Conservation (phyloP, 2,888 invertebrate species). For the Pandemis heparana region DNA sequence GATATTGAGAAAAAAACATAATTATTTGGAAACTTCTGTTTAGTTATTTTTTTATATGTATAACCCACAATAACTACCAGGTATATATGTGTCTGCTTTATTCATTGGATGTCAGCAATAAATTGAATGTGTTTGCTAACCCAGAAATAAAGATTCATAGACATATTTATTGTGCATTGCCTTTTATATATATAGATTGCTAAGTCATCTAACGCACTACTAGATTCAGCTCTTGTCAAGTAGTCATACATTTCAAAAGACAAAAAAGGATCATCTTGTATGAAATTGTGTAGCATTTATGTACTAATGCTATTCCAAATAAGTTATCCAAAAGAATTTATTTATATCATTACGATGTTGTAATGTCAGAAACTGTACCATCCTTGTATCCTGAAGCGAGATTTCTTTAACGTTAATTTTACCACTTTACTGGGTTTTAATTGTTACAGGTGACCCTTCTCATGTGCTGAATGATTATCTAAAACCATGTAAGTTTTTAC, state of each 20-base stretch:
- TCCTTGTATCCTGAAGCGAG: no score
- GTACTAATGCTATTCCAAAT: background rate
- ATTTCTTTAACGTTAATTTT: background rate
- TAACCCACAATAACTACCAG: no score
- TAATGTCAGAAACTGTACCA: no score
- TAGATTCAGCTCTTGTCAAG: background rate
- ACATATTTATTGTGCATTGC: conserved; percentile 3
- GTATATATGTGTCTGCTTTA: background rate
- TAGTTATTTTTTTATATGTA: no score
- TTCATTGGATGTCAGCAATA: background rate
- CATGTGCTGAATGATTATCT: conserved; percentile 32
- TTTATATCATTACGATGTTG: no score
- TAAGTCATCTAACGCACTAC: background rate
- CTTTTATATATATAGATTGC: no score
- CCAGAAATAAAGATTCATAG: conserved; percentile 8
- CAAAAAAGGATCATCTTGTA: background rate
- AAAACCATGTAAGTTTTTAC: conserved; percentile 27
- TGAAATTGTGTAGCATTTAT: background rate
- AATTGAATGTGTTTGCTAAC: conserved; percentile 4
- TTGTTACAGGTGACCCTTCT: conserved; percentile 49
- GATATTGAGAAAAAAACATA: no score
- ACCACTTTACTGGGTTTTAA: background rate
- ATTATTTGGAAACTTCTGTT: no score
- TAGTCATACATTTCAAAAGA: background rate
- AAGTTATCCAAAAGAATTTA: background rate